phyloP scores from a whole-genome alignment of 2,113 vertebrate species.

The Gymnobelideus leadbeateri region DNA sequence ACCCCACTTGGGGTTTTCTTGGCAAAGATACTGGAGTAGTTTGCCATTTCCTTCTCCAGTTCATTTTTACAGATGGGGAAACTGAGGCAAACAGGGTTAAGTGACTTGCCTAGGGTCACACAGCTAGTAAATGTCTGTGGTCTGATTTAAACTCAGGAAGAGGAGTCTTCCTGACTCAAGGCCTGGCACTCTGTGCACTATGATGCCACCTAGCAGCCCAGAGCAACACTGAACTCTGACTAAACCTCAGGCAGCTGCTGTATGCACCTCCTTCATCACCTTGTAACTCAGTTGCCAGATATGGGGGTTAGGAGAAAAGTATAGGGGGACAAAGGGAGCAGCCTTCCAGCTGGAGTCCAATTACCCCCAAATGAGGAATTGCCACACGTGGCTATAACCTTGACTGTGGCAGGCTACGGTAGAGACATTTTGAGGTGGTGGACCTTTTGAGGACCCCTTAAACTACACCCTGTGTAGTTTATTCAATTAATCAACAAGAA shows the following conservation, averaged over 20 bases:
- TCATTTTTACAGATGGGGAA: neutral
- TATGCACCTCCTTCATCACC: neutral
- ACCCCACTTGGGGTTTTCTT: neutral
- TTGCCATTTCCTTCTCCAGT: neutral
- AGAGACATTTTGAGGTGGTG: neutral
- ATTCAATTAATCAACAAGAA: neutral
- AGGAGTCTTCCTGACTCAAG: neutral
- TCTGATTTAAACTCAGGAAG: neutral
- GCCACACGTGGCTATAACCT: neutral
- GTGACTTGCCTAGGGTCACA: neutral
- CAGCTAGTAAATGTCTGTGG: neutral
- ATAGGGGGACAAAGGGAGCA: neutral
- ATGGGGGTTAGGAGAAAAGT: neutral
- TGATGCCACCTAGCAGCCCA: neutral
- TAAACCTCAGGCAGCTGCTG: neutral
- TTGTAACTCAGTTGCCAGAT: neutral
- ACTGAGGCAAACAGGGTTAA: neutral
- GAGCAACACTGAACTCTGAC: neutral
- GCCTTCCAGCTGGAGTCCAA: neutral
- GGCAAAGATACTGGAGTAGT: neutral
- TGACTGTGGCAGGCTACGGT: neutral
- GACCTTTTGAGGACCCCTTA: neutral
- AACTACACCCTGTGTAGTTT: neutral
- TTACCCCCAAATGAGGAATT: neutral
- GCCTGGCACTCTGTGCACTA: neutral